Conservation (phyloP, 2,797 vertebrate genomes). For the Delichon dasypus region DNA sequence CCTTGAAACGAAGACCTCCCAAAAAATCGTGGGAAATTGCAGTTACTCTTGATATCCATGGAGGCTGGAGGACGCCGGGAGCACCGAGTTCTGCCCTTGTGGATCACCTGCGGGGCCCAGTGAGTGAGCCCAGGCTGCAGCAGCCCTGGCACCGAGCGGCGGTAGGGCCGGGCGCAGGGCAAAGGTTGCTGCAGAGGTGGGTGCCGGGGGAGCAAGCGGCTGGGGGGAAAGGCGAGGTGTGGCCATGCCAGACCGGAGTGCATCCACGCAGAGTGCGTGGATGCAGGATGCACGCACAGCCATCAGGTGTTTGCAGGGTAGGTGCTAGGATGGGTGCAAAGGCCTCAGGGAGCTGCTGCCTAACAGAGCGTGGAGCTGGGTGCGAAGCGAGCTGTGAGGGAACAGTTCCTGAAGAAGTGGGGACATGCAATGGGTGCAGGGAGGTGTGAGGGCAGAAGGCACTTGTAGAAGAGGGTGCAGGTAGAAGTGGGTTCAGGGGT, state of each 20-base stretch:
- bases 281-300: neutral
- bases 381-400: neutral
- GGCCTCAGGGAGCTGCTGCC: neutral
- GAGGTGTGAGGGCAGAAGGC: neutral
- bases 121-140: neutral
- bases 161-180: neutral
- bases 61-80: neutral
- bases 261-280: too few relatives aligned
- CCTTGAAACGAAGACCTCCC: neutral
- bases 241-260: neutral
- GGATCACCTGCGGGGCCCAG: neutral
- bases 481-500: neutral
- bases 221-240: neutral
- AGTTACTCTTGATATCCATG: neutral
- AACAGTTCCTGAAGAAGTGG: neutral
- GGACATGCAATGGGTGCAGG: neutral
- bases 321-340: neutral
- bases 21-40: neutral
- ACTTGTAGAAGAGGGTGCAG: neutral
- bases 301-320: too few relatives aligned
- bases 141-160: accelerated
- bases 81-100: neutral
- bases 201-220: neutral
- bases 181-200: neutral
- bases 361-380: too few relatives aligned